Base-by-base conservation (phyloP, 2,888 invertebrate species). In the Cataglyphis cursor region DNA sequence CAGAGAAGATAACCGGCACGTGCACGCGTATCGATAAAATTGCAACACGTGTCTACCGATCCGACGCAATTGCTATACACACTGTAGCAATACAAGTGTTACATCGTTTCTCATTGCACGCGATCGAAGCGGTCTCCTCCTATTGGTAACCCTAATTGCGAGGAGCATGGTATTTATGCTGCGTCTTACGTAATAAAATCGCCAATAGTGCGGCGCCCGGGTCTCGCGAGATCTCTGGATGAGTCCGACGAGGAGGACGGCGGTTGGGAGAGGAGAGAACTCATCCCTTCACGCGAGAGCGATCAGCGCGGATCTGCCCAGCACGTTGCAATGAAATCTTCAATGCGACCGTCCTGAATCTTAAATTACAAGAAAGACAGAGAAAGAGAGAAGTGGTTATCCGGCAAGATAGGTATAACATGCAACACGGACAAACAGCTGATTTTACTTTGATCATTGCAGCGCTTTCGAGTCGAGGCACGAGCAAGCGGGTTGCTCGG, bases 101-200 rank as follows among this genome's bases (percentile, higher is more conserved):
- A 86, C 90, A 88, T 87, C 88, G 90, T 87, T 86, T 80, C 84
- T 66, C 88, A 86, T 86, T 88, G 90, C 92, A 92, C 92, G 92
- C 92, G 92, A 92, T 92, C 91, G 81, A 86, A 83, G 83, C 88
- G 64, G 85, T 82, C 88, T 83, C 83, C 84, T 89, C 82, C 84
- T 89, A 89, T 92, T 87, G 89, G 88, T 82, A 89, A 90, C 82
- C 86, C 89, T 88, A 89, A 90, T 91, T 91, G 89, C 89, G 82
- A 88, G 89, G 87, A 85, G 64, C 87, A 84, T 73, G 90, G 80
- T 89, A 87, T 90, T 91, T 88, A 85, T 85, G 80, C 85, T 48
- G 82, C 80, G 64, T 31, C 81, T 90, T 90, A 86, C 86, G 85
- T 90, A 90, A 90, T 82, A 75, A 87, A 88, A 88, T 89, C 89